These are phyloP conservation scores for Bombus balteatus DNA, from an alignment of 1,140 invertebrate genomes.

Conservation along the genomic window DNA sequence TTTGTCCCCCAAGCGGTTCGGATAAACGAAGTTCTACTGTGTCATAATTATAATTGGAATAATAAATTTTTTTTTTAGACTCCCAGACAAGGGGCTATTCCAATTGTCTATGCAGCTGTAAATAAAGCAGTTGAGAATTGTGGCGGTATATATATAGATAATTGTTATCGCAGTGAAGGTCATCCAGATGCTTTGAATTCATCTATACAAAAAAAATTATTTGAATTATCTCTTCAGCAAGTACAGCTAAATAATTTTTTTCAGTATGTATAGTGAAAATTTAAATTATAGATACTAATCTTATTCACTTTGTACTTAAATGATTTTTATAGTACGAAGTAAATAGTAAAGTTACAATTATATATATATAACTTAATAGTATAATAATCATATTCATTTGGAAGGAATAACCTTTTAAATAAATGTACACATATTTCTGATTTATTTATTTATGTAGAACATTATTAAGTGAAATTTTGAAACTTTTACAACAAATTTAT, in stretches of 20 bases:
- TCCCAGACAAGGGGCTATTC: constrained; percentile 89
- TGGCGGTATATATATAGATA: constrained; percentile 89
- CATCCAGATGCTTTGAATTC: constrained; percentile 74
- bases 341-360: neutral
- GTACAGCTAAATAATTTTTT: constrained; percentile 70
- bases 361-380: neutral
- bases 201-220: constrained; percentile 69
- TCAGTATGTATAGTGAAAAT: constrained; percentile 54
- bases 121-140: constrained; percentile 87
- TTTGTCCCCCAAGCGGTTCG: too few species aligned
- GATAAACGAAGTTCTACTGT: too few species aligned
- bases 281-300: neutral
- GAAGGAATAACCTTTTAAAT: neutral
- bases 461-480: constrained; percentile 3
- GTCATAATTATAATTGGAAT: neutral
- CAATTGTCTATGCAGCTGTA: constrained; percentile 89
- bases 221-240: constrained; percentile 76
- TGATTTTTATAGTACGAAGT: neutral
- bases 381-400: neutral
- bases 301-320: constrained; percentile 20
- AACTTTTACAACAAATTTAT: constrained; percentile 16
- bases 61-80: constrained; percentile 84
- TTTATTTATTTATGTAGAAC: constrained; percentile 38
- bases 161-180: constrained; percentile 82
- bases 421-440: neutral